phyloP scores from a whole-genome alignment of 2,797 vertebrate genomes.

The Xenopus petersii region DNA sequence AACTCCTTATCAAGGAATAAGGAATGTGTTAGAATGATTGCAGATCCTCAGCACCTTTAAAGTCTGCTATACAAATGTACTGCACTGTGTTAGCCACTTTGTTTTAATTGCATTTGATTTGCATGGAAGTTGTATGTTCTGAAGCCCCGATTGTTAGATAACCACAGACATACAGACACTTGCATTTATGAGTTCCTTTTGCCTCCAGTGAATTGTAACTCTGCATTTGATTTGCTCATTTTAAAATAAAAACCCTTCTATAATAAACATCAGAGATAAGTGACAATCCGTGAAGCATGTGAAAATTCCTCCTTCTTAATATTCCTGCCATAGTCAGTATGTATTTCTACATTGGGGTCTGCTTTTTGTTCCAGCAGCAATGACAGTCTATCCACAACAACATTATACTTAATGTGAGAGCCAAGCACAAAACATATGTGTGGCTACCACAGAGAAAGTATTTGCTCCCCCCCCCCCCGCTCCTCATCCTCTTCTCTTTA shows the following conservation, averaged over 20 bases:
- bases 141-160: background rate
- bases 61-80: no score
- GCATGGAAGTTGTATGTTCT: background rate
- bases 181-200: background rate
- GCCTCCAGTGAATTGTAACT: conserved; percentile 11
- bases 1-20: no score
- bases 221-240: background rate
- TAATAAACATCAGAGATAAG: conserved; percentile 15
- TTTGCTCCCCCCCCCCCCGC: background rate
- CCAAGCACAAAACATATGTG: conserved; percentile 44
- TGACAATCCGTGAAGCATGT: conserved; percentile 20
- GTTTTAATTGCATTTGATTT: background rate
- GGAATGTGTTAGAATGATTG: no score
- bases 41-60: no score
- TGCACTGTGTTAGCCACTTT: background rate
- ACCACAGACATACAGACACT: background rate
- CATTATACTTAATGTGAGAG: conserved; percentile 21
- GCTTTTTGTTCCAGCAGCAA: conserved; percentile 6
- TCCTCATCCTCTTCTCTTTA: conserved; percentile 1
- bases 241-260: background rate
- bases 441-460: conserved; percentile 30
- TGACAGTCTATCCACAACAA: conserved; percentile 36
- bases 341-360: conserved; percentile 27
- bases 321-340: conserved; percentile 13
- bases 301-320: conserved; percentile 19